Conservation (phyloP, 2,113 vertebrate species). For the Hymenochirus boettgeri region DNA sequence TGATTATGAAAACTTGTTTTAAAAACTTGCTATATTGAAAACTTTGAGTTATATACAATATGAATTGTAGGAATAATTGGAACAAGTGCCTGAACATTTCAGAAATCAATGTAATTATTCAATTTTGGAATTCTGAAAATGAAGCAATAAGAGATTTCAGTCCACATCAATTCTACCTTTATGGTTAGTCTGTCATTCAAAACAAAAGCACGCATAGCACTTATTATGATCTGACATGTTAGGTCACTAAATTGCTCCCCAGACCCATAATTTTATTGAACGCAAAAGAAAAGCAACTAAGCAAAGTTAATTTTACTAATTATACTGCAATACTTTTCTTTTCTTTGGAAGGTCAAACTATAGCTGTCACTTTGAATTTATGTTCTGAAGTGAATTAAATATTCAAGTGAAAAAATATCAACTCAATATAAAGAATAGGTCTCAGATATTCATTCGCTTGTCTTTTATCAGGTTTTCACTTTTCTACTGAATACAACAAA, state of each 20-base stretch:
- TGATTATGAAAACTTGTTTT: constrained; percentile 28
- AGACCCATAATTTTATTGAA: constrained; percentile 46
- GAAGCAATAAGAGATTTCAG: constrained; percentile 32
- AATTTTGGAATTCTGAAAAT: constrained; percentile 34
- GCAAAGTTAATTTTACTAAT: constrained; percentile 46
- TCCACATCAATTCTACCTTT: constrained; percentile 36
- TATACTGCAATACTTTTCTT: constrained; percentile 41
- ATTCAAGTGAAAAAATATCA: constrained; percentile 9
- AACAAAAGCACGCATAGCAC: constrained; percentile 45
- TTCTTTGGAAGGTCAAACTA: constrained; percentile 40
- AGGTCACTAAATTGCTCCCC: constrained; percentile 40
- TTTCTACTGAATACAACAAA: not conserved
- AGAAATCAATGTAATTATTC: constrained; percentile 41
- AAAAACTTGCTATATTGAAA: constrained; percentile 20
- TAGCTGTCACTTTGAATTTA: constrained; percentile 33
- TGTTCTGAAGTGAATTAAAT: constrained; percentile 22
- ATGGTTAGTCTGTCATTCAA: constrained; percentile 29
- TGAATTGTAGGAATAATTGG: constrained; percentile 34
- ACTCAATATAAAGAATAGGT: constrained; percentile 12
- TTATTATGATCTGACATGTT: constrained; percentile 40
- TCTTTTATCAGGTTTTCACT: not conserved
- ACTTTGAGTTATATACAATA: constrained; percentile 25
- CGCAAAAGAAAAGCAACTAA: constrained; percentile 30
- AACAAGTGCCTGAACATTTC: constrained; percentile 31
- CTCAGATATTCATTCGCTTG: constrained; percentile 7